Evolutionary conservation across 2,797 vertebrate genomes (phyloP), one percentile per base, ranked within the genome.

Genomic region (Gastrophryne carolinensis): DNA sequence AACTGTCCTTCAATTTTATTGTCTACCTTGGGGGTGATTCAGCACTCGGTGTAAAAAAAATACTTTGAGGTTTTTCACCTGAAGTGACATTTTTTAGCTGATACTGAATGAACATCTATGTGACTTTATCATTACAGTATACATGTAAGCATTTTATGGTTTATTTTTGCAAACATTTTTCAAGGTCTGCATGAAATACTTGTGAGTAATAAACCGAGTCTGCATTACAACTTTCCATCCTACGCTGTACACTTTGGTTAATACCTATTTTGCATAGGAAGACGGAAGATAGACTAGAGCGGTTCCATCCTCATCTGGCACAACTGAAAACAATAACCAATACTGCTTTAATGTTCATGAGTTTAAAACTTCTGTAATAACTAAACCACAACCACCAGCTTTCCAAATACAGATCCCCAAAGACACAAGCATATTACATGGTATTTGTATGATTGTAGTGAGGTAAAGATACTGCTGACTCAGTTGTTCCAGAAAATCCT

Each of bases 381-480:
- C 5, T 47, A 12, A 47, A 47, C 44, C 17, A 47, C 44, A 47
- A 47, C 44, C 44, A 47, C 17, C 44, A 47, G 39, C 44, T 19
- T 21, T 47, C 17, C 30, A 5, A 44, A 44, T 15, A 47, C 26
- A 32, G 9, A 49, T 10, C 44, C 44, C 10, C 44, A 47, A 47
- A 47, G n/a, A 44, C 15, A 17, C 13, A 63, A 24, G 34, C 3
- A 54, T 24, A 23, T 21, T n/a, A 9, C 32, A 52, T 26, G 12
- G 21, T 30, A 67, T 24, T 26, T 3, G 23, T 1, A 37, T 19
- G 12, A n/a, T 6, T 29, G 17, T 44, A 44, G 3, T 37, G n/a
- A 29, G 12, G 32, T 44, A 39, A 41, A 57, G 27, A 71, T 32
- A 30, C 41, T 72, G 44, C 56, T 72, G 56, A 72, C 44, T 72